Conservation (phyloP, 1,140 invertebrate species). For the Druon quercuslanigerum region DNA sequence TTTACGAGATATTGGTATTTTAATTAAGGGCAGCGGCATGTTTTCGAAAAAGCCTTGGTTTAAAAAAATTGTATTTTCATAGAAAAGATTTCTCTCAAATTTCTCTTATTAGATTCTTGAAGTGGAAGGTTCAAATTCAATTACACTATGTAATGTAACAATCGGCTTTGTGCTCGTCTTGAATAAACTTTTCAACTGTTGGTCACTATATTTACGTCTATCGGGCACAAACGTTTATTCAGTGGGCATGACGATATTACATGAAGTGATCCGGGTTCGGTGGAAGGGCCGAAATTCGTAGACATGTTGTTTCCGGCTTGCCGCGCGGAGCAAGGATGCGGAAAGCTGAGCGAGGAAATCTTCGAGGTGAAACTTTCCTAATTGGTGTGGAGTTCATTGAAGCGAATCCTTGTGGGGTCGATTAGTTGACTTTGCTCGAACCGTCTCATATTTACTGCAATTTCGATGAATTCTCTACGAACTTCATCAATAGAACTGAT, state of each 20-base stretch:
- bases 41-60: too few relatives aligned
- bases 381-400: conserved; percentile 52
- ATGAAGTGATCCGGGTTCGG: conserved; percentile 10
- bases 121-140: too few relatives aligned
- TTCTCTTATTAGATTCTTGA: too few relatives aligned
- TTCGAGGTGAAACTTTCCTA: conserved; percentile 57
- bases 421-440: conserved; percentile 45
- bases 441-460: conserved; percentile 24
- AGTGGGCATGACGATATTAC: conserved; percentile 27
- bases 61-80: too few relatives aligned
- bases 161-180: too few relatives aligned
- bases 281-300: conserved; percentile 56
- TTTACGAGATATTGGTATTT: too few relatives aligned
- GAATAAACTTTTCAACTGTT: background rate
- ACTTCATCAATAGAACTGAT: background rate
- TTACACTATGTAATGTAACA: too few relatives aligned
- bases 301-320: conserved; percentile 59
- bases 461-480: conserved; percentile 15
- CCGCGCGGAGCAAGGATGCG: conserved; percentile 55
- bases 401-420: conserved; percentile 47
- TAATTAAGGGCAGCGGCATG: too few relatives aligned
- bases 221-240: background rate
- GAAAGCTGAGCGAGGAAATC: conserved; percentile 57
- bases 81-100: too few relatives aligned
- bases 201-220: background rate